These are phyloP conservation scores for Coptotermes formosanus DNA, from an alignment of 1,140 invertebrate species.

Conservation along the genomic window DNA sequence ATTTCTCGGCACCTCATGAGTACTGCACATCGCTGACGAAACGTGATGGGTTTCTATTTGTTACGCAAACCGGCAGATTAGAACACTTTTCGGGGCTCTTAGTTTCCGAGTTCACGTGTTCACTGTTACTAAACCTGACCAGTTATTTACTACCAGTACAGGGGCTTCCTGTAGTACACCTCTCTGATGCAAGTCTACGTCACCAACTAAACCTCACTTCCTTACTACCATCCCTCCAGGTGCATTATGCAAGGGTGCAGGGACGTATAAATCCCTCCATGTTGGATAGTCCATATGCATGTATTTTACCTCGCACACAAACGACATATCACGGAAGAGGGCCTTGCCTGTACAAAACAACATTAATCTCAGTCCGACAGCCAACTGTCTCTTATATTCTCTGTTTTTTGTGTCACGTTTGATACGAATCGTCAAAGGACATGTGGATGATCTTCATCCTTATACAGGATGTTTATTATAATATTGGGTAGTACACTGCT, in stretches of 20 bases:
- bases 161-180: too few relatives aligned
- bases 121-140: too few relatives aligned
- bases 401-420: neutral
- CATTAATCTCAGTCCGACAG: conserved; percentile 12
- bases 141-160: too few relatives aligned
- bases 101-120: too few relatives aligned
- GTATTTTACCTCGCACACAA: neutral
- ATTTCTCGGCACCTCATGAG: too few relatives aligned
- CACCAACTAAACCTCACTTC: too few relatives aligned
- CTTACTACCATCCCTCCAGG: neutral
- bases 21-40: too few relatives aligned
- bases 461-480: neutral
- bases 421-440: neutral
- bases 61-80: too few relatives aligned
- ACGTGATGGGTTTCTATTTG: too few relatives aligned
- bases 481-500: too few relatives aligned
- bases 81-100: too few relatives aligned
- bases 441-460: neutral
- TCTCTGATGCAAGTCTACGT: too few relatives aligned
- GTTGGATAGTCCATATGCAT: neutral
- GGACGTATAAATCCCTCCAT: neutral
- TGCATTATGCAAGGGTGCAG: neutral
- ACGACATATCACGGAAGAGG: neutral
- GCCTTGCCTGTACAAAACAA: neutral
- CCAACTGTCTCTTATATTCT: neutral